phyloP scores from a whole-genome alignment of 2,113 vertebrate species.

The Melospiza melodia region DNA sequence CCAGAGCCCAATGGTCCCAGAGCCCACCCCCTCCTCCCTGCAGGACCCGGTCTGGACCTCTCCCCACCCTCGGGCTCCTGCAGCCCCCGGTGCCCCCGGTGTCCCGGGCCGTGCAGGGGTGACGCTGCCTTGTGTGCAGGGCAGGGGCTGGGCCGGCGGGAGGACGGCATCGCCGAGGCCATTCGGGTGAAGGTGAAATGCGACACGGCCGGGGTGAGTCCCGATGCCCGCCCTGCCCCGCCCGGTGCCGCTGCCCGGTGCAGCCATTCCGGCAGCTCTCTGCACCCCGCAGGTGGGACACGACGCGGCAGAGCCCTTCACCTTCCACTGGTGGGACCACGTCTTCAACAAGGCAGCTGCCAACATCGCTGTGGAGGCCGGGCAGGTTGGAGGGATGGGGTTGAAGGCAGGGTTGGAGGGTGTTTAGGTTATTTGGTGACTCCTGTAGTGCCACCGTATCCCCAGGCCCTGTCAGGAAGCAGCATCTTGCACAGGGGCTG shows the following conservation, averaged over 20 bases:
- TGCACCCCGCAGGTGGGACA: slow-evolving; percentile 84
- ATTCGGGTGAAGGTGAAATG: slow-evolving; percentile 91
- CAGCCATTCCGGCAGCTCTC: background rate
- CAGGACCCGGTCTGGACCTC: too few relatives aligned
- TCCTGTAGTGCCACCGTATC: fast-evolving
- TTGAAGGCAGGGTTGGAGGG: background rate
- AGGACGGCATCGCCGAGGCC: slow-evolving; percentile 86
- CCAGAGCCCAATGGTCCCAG: background rate
- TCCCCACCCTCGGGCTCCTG: too few relatives aligned
- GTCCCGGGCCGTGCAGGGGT: background rate
- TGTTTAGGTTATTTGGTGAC: background rate
- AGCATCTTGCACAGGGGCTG: background rate
- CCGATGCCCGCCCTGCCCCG: fast-evolving
- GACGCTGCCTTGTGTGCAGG: slow-evolving; percentile 67
- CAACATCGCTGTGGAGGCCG: slow-evolving; percentile 81
- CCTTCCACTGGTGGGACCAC: slow-evolving; percentile 96
- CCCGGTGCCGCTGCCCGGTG: background rate
- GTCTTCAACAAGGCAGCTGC: slow-evolving; percentile 90
- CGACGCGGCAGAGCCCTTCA: slow-evolving; percentile 86
- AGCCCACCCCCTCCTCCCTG: too few relatives aligned
- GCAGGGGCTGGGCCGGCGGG: slow-evolving; percentile 84
- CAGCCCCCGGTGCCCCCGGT: too few relatives aligned
- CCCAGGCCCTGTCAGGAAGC: background rate
- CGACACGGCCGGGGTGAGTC: slow-evolving; percentile 86
- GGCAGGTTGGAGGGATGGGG: slow-evolving; percentile 67